phyloP scores from a whole-genome alignment of 2,797 vertebrate species.

The Pipistrellus nathusii region DNA sequence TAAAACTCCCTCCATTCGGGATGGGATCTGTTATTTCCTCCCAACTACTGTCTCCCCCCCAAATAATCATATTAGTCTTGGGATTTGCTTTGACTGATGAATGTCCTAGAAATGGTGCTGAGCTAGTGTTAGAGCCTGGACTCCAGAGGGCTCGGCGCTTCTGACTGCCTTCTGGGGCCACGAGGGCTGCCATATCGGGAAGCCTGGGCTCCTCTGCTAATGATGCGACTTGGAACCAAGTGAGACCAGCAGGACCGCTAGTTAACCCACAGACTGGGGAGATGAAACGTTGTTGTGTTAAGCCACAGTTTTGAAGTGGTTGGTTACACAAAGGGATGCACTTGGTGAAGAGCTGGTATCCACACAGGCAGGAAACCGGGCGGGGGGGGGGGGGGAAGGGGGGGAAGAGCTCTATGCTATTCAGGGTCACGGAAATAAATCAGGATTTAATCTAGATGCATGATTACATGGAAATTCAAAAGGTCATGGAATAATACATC shows the following conservation, averaged over 20 bases:
- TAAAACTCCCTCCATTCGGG: neutral
- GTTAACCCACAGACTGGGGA: neutral
- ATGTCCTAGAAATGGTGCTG: neutral
- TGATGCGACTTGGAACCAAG: neutral
- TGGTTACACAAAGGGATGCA: neutral
- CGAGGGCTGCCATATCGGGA: neutral
- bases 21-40: neutral
- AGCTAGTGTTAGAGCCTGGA: neutral
- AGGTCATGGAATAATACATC: conserved; percentile 73
- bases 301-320: neutral
- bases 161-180: neutral
- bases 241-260: neutral
- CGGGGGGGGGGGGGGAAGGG: neutral
- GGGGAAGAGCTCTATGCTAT: neutral
- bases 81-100: neutral
- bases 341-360: neutral
- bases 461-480: conserved; percentile 76
- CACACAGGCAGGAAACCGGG: neutral
- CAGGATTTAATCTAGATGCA: conserved; percentile 67
- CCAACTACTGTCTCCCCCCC: neutral
- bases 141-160: neutral
- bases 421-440: conserved; percentile 68
- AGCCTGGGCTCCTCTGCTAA: neutral
- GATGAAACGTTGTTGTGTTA: neutral
- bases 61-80: neutral